Evolutionary conservation across 2,888 invertebrate genomes (phyloP).

Genomic region (Venusia cambrica): DNA sequence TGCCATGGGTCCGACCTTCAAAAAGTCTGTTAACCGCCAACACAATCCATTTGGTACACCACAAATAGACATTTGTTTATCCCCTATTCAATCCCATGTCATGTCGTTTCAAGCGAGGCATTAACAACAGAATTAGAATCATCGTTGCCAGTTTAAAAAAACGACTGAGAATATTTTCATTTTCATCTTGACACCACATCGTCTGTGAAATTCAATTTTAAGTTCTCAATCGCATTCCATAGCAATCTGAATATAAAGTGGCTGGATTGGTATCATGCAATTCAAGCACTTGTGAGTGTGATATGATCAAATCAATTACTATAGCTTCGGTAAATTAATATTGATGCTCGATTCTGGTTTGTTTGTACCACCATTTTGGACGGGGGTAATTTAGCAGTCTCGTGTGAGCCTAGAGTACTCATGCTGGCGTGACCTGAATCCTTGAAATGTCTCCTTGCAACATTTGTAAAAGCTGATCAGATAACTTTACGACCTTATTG

Average conservation of each 20-base stretch:
- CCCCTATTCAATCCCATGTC: constrained; percentile 26
- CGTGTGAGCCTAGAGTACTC: constrained; percentile 5
- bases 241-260: constrained; percentile 50
- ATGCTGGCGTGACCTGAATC: constrained; percentile 23
- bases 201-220: constrained; percentile 9
- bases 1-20: constrained; percentile 41
- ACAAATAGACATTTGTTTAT: constrained; percentile 39
- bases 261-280: constrained; percentile 44
- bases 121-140: constrained; percentile 11
- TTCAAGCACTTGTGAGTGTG: constrained; percentile 35
- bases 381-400: constrained; percentile 10
- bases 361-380: constrained; percentile 9
- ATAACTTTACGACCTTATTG: too few relatives aligned
- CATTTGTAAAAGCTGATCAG: not conserved
- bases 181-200: constrained; percentile 3
- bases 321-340: too few relatives aligned
- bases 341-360: constrained; percentile 24
- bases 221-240: constrained; percentile 42
- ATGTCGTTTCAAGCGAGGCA: constrained; percentile 7
- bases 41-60: constrained; percentile 43
- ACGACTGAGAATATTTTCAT: constrained; percentile 2
- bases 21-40: constrained; percentile 41
- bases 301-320: constrained; percentile 46
- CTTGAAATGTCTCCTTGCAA: constrained; percentile 14
- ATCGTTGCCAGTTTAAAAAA: not conserved